A percentile compares a stretch with the other conserved stretches of the same genome.
Evolutionary conservation across 2,113 vertebrate genomes (phyloP).

Genomic region (Beaufortia kweichowensis): DNA sequence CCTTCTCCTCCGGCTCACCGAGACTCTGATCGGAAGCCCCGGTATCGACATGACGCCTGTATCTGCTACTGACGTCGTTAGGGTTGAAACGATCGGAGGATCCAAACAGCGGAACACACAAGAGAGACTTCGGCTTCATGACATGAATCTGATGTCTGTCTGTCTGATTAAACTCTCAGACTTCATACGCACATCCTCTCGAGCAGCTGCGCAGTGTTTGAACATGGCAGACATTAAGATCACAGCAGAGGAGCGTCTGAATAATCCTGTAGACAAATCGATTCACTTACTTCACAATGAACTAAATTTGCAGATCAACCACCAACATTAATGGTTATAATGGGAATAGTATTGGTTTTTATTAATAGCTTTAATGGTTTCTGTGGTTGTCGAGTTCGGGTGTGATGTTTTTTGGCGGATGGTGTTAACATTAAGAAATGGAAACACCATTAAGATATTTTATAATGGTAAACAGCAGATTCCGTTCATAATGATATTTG

Average conservation of each 20-base stretch:
- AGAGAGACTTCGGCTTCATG: conserved; percentile 68
- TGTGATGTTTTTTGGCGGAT: no score
- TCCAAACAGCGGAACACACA: conserved; percentile 19
- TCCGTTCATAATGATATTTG: no score
- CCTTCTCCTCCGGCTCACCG: conserved; percentile 1
- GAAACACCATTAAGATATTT: no score
- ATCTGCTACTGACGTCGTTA: conserved; percentile 32
- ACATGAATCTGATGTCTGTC: neutral
- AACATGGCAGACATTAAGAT: neutral
- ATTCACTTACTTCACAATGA: no score
- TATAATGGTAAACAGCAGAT: no score
- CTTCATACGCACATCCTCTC: conserved; percentile 9
- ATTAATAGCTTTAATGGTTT: no score
- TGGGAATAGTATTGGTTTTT: no score
- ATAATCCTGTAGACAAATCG: neutral
- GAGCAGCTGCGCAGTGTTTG: neutral
- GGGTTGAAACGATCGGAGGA: conserved; percentile 47
- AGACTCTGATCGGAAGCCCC: conserved; percentile 17
- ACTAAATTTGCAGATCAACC: no score
- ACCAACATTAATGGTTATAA: no score
- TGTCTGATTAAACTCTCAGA: neutral
- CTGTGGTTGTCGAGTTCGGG: no score
- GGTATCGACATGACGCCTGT: conserved; percentile 61
- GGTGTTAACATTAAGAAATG: no score
- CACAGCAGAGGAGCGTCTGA: neutral